A percentile compares a stretch with the other conserved stretches of the same genome.
These are phyloP conservation scores for Oppia nitens DNA, from an alignment of 1,140 invertebrate species.

Conservation along the genomic window DNA sequence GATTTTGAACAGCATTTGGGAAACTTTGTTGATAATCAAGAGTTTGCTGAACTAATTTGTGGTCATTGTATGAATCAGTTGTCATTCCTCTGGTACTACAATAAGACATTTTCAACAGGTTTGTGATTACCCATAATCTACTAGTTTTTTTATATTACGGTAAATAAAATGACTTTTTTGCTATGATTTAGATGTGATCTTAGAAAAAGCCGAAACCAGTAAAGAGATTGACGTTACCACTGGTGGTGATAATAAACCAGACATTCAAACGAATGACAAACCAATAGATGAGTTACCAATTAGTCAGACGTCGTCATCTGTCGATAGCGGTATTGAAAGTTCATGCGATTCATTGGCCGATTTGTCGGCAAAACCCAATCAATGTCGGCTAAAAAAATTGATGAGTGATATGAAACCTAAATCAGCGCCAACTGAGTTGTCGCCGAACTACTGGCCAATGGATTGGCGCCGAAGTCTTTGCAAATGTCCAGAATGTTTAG, in stretches of 20 bases:
- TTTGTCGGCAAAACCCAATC: too few relatives aligned
- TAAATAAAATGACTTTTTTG: neutral
- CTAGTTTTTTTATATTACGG: too few relatives aligned
- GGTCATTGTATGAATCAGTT: conserved; percentile 45
- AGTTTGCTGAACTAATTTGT: conserved; percentile 56
- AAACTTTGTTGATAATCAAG: conserved; percentile 24
- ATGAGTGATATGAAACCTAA: too few relatives aligned
- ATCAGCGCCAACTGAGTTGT: too few relatives aligned
- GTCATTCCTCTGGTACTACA: conserved; percentile 55
- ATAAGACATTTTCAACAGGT: too few relatives aligned
- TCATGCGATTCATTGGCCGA: too few relatives aligned
- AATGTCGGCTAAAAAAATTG: too few relatives aligned
- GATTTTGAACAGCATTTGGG: conserved; percentile 1
- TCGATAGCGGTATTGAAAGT: too few relatives aligned
- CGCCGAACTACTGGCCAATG: too few relatives aligned
- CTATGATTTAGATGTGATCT: neutral
- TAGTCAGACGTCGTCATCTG: neutral
- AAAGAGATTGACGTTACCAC: neutral
- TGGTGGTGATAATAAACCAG: neutral
- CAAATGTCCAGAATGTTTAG: too few relatives aligned
- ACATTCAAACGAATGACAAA: neutral
- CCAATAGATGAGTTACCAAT: neutral
- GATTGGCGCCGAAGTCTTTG: too few relatives aligned
- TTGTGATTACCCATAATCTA: too few relatives aligned
- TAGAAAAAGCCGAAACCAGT: neutral